These are phyloP conservation scores for Cylas formicarius DNA, from an alignment of 1,140 invertebrate species.

Conservation along the genomic window DNA sequence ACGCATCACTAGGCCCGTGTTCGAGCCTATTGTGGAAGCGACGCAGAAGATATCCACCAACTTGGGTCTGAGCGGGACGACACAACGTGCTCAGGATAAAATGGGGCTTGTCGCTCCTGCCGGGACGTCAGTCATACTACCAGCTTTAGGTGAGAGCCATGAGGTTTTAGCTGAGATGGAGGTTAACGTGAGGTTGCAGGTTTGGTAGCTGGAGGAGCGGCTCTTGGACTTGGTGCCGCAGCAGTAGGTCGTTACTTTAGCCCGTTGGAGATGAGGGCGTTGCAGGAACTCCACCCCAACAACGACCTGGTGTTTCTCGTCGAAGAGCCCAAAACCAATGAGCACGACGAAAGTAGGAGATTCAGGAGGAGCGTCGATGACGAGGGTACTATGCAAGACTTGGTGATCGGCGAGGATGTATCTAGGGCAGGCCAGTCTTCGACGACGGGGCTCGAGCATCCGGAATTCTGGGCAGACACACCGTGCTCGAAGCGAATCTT, in stretches of 20 bases:
- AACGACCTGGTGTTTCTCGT: slow-evolving; percentile 35
- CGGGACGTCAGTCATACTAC: slow-evolving; percentile 55
- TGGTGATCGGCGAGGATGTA: too few species aligned
- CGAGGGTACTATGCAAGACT: slow-evolving; percentile 36
- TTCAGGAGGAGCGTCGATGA: slow-evolving; percentile 42
- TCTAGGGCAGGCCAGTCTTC: slow-evolving; percentile 26
- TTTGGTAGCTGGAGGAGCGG: slow-evolving; percentile 68
- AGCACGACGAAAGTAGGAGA: slow-evolving; percentile 25
- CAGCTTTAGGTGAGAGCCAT: slow-evolving; percentile 46
- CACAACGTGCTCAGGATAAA: slow-evolving; percentile 57
- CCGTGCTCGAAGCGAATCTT: slow-evolving; percentile 68
- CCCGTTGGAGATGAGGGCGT: slow-evolving; percentile 49
- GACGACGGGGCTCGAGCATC: slow-evolving; percentile 43
- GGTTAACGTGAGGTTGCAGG: slow-evolving; percentile 37
- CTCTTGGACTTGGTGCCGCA: slow-evolving; percentile 67
- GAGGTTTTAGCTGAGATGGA: neutral
- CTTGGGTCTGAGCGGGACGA: slow-evolving; percentile 50
- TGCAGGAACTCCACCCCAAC: slow-evolving; percentile 37
- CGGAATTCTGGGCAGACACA: slow-evolving; percentile 59
- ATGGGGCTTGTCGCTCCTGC: slow-evolving; percentile 55
- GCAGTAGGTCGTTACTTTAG: slow-evolving; percentile 67
- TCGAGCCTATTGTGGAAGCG: slow-evolving; percentile 66
- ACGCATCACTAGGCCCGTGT: slow-evolving; percentile 60
- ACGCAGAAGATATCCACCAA: slow-evolving; percentile 71
- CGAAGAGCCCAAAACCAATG: slow-evolving; percentile 22